Evolutionary conservation across 64 coral and sea anemone species (phyloP).

Genomic region (Cladopsammia gracilis): DNA sequence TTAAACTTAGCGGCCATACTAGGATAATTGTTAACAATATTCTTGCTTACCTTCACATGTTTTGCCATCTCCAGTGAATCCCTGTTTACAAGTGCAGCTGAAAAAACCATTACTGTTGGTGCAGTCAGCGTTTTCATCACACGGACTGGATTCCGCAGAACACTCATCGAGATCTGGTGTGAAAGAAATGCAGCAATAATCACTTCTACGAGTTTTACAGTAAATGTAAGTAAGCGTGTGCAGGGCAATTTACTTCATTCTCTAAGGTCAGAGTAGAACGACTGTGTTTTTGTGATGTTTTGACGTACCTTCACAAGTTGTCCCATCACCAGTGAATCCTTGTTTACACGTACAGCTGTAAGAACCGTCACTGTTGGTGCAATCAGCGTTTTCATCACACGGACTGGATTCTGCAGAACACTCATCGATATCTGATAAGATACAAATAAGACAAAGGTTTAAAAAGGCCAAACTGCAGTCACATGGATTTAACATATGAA

Average conservation of each 20-base stretch:
- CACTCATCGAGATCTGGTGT: conserved; percentile 28
- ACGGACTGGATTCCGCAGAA: neutral
- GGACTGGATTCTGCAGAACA: neutral
- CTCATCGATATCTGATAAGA: conserved; percentile 48
- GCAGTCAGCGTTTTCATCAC: conserved; percentile 8
- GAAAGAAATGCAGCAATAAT: neutral
- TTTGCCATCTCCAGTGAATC: conserved; percentile 11
- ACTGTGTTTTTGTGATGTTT: too few relatives aligned
- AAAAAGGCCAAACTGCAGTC: too few relatives aligned
- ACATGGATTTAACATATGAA: too few relatives aligned
- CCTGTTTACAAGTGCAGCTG: conserved; percentile 4
- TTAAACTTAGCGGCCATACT: too few relatives aligned
- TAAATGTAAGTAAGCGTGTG: too few relatives aligned
- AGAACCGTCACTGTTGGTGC: conserved; percentile 8
- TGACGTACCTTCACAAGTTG: conserved; percentile 31
- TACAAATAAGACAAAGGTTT: too few relatives aligned
- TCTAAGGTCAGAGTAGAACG: too few relatives aligned
- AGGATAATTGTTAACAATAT: too few relatives aligned
- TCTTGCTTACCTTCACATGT: conserved; percentile 36
- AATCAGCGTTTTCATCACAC: conserved; percentile 13
- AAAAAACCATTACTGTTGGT: conserved; percentile 1
- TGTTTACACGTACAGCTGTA: conserved; percentile 7
- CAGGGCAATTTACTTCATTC: too few relatives aligned
- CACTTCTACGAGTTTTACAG: too few relatives aligned
- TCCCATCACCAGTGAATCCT: conserved; percentile 22